Percentiles rank a stretch among this genome's conserved stretches.
phyloP scores from a whole-genome alignment of 2,113 vertebrate species.

The Gorsachius goisagi region DNA sequence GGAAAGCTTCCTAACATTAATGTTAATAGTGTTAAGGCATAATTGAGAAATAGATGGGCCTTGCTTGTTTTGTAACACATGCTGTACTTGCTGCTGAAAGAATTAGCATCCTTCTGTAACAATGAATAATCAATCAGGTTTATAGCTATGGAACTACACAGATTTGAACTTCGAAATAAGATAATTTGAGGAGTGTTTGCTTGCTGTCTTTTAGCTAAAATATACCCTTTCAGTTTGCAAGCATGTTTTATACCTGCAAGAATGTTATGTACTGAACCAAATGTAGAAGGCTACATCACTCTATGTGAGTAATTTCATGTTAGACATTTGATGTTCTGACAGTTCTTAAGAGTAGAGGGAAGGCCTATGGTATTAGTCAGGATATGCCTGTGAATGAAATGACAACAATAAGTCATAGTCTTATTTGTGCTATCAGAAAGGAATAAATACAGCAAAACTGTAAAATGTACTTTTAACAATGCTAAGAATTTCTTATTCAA shows the following conservation, averaged over 20 bases:
- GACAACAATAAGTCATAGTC: neutral
- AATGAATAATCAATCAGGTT: neutral
- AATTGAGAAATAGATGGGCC: neutral
- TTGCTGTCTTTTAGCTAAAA: neutral
- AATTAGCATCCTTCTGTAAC: neutral
- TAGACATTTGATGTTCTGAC: neutral
- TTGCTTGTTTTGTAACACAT: neutral
- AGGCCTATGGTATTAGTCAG: neutral
- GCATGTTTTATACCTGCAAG: neutral
- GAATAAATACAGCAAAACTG: neutral
- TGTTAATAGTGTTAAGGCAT: neutral
- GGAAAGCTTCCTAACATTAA: neutral
- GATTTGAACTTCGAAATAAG: neutral
- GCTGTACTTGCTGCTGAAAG: neutral
- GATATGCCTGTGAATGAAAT: neutral
- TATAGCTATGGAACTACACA: neutral
- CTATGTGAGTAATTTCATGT: neutral
- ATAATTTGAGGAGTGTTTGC: neutral
- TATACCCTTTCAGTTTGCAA: neutral
- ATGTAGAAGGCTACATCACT: neutral
- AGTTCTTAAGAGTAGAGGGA: neutral
- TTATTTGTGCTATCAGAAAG: neutral
- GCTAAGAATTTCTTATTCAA: neutral
- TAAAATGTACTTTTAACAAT: neutral
- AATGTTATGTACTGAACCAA: neutral